Percentiles rank a stretch among this genome's conserved stretches.
Conservation (phyloP, 2,797 vertebrate genomes). For the Balearica regulorum region DNA sequence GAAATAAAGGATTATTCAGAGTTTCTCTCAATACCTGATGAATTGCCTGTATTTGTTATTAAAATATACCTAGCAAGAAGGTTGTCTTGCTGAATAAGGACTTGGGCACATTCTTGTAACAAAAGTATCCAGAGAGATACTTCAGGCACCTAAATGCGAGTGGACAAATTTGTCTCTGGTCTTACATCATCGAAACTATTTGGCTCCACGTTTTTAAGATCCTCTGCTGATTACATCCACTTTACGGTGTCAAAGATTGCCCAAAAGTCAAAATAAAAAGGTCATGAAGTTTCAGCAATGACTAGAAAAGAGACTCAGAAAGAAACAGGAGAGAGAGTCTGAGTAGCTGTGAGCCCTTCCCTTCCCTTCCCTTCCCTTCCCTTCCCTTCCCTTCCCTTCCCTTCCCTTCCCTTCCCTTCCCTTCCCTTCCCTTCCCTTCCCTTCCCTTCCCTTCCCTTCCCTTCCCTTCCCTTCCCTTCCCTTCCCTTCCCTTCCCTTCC, state of each 20-base stretch:
- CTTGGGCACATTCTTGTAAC: not conserved
- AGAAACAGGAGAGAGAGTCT: not conserved
- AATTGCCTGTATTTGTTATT: not conserved
- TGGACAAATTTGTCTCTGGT: fast-evolving
- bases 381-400: not conserved
- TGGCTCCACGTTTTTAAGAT: not conserved
- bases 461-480: too few relatives aligned
- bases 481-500: not conserved
- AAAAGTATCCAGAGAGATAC: not conserved
- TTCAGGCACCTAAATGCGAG: not conserved
- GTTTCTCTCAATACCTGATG: not conserved
- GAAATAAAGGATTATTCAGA: not conserved
- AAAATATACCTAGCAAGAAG: not conserved
- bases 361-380: not conserved
- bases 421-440: too few relatives aligned
- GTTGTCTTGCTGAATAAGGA: not conserved
- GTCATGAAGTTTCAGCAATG: fast-evolving
- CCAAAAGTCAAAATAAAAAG: not conserved
- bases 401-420: too few relatives aligned
- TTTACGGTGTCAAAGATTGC: not conserved
- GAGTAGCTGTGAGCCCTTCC: too few relatives aligned
- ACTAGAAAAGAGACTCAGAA: not conserved
- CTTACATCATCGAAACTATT: not conserved
- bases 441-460: too few relatives aligned
- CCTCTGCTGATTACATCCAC: not conserved